phyloP scores from a whole-genome alignment of 2,888 invertebrate genomes.

The Leptinotarsa juncta region DNA sequence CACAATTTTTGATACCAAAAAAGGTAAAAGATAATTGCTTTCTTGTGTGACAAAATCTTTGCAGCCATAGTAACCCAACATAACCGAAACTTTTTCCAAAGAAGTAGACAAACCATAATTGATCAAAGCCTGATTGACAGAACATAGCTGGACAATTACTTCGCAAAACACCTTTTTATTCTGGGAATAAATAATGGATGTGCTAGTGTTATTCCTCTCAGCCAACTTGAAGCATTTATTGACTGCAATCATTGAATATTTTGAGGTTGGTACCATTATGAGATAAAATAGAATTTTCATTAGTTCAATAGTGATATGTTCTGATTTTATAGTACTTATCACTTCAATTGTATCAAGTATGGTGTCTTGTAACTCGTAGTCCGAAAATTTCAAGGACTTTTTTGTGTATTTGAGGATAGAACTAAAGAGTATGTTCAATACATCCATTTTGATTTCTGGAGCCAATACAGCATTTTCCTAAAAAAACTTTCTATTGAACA shows the following conservation, averaged over 20 bases:
- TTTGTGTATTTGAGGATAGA: slow-evolving; percentile 67
- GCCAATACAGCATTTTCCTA: slow-evolving; percentile 48
- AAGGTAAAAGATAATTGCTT: slow-evolving; percentile 75
- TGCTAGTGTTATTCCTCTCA: slow-evolving; percentile 68
- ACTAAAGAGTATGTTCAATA: slow-evolving; percentile 65
- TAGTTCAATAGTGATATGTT: slow-evolving; percentile 42
- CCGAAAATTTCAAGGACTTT: slow-evolving; percentile 67
- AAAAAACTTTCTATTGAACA: slow-evolving; percentile 27
- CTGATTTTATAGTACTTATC: slow-evolving; percentile 59
- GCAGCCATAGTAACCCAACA: slow-evolving; percentile 72
- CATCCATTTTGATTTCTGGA: slow-evolving; percentile 62
- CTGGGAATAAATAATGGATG: slow-evolving; percentile 71
- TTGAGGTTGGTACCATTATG: slow-evolving; percentile 73
- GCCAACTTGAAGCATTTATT: slow-evolving; percentile 72
- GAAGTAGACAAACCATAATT: slow-evolving; percentile 71
- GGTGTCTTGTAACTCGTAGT: slow-evolving; percentile 69
- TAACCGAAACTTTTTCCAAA: slow-evolving; percentile 72
- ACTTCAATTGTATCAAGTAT: slow-evolving; percentile 69
- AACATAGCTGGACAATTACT: slow-evolving; percentile 70
- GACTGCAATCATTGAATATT: slow-evolving; percentile 70
- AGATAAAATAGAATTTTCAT: slow-evolving; percentile 72
- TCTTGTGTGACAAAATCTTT: slow-evolving; percentile 67
- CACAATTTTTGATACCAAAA: slow-evolving; percentile 72
- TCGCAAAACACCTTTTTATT: slow-evolving; percentile 73
- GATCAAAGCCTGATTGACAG: slow-evolving; percentile 69